Evolutionary conservation across 2,113 vertebrate genomes (phyloP), one percentile per base, ranked within the genome.

Genomic region (Podiceps cristatus): DNA sequence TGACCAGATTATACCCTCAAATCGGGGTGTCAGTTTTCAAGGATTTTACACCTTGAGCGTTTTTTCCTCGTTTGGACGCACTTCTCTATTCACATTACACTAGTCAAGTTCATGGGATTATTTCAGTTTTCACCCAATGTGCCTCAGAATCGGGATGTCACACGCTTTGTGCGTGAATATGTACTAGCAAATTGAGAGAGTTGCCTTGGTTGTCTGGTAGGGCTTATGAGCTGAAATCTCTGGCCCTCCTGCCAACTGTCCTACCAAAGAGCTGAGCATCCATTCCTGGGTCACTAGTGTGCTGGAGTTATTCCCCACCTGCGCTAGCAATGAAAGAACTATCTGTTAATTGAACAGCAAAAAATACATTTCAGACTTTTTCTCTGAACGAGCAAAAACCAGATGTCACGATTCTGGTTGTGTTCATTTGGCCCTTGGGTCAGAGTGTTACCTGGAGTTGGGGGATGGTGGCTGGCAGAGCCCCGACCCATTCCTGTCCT

Each of bases 81-180:
- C 42, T 87, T 58, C 33, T 12, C 28, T 66, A 8, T 66, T 84
- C 19, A 19, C 11, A 7, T 68, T 44, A 29, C 13, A 3, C 18
- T 2, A 0, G 11, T 17, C 42, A 73, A 58, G 24, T 33, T 35
- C 40, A 42, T 16, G 37, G n/a, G 44, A 10, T 55, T 63, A 18
- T 53, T 78, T 93, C n/a, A 18, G 35, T 56, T 87, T 82, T 67
- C 49, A 75, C 10, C 13, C 11, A 12, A 10, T 2, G 4, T 35
- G 20, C 12, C 6, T 72, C 56, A 37, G 37, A 52, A 35, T 0
- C 2, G 1, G 14, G 42, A 16, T 49, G 13, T 5, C 27, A 58
- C 1, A 3, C 15, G 7, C 19, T 68, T 60, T 35, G 8, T 69
- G 59, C 28, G 19, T 60, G 59, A 62, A 18, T 35, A 47, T 7